Conservation (phyloP, 2,888 invertebrate species). For the Bruchidius siliquastri region DNA sequence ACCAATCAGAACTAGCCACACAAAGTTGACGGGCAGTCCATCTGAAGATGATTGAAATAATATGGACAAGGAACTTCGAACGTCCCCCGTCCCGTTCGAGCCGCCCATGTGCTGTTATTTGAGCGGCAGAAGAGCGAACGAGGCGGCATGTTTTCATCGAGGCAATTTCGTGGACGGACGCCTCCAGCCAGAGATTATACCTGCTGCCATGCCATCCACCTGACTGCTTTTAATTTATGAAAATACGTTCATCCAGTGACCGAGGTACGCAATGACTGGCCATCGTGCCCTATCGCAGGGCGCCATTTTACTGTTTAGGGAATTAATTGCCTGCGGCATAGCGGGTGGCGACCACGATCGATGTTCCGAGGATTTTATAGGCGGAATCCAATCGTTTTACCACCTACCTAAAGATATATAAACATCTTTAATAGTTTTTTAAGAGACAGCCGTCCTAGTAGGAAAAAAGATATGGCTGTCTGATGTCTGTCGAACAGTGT, state of each 20-base stretch:
- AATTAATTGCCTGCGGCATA: slow-evolving; percentile 12
- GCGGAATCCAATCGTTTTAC: neutral
- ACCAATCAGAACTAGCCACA: no score
- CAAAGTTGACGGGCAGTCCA: no score
- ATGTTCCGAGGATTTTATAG: neutral
- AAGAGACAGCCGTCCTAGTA: neutral
- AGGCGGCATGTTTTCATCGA: neutral
- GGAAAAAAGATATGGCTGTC: neutral
- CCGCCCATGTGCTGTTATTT: neutral
- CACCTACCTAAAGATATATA: neutral
- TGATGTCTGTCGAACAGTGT: neutral
- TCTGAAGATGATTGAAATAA: no score
- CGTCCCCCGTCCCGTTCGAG: neutral
- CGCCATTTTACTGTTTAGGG: slow-evolving; percentile 29
- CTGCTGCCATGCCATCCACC: slow-evolving; percentile 18
- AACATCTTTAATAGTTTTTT: neutral
- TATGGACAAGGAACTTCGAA: no score
- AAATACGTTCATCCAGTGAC: slow-evolving; percentile 9
- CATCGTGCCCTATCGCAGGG: slow-evolving; percentile 5
- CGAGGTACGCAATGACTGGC: slow-evolving; percentile 19
- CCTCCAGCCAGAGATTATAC: neutral
- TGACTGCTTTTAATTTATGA: slow-evolving; percentile 24
- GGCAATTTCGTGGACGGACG: neutral
- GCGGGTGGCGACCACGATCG: neutral
- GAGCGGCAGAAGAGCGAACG: no score